phyloP scores from a whole-genome alignment of 2,888 invertebrate genomes.

The Meiosimyza platycephala region DNA sequence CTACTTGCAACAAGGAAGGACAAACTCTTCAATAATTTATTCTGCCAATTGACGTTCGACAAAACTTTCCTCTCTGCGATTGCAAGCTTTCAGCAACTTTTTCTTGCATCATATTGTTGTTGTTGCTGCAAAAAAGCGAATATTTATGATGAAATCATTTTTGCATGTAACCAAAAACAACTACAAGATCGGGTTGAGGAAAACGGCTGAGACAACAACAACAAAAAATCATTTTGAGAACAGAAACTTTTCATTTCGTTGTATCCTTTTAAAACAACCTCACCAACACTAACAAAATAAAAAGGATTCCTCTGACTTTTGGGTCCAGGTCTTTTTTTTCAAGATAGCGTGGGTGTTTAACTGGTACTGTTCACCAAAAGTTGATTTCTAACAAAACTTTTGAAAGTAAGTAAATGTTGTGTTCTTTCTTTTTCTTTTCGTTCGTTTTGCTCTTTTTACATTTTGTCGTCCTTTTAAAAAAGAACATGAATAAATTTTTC shows the following conservation, averaged over 20 bases:
- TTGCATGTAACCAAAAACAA: constrained; percentile 39
- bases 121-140: background rate
- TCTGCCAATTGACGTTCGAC: constrained; percentile 38
- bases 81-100: constrained; percentile 18
- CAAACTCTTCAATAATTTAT: constrained; percentile 39
- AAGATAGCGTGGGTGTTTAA: background rate
- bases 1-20: background rate
- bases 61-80: constrained; percentile 26
- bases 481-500: constrained; percentile 49
- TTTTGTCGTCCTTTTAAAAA: constrained; percentile 40
- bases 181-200: background rate
- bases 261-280: constrained; percentile 8
- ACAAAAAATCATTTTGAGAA: constrained; percentile 14
- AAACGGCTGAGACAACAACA: background rate
- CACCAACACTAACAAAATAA: constrained; percentile 1
- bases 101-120: constrained; percentile 7
- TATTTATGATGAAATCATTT: constrained; percentile 38
- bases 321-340: constrained; percentile 8
- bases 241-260: constrained; percentile 11
- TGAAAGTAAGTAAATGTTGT: constrained; percentile 39
- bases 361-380: constrained; percentile 31
- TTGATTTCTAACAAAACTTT: constrained; percentile 45
- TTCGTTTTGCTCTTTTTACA: constrained; percentile 18
- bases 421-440: constrained; percentile 26
- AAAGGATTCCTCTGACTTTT: constrained; percentile 23